These are phyloP conservation scores for Odontomyia ornata DNA, from an alignment of 2,888 invertebrate species.

Conservation along the genomic window DNA sequence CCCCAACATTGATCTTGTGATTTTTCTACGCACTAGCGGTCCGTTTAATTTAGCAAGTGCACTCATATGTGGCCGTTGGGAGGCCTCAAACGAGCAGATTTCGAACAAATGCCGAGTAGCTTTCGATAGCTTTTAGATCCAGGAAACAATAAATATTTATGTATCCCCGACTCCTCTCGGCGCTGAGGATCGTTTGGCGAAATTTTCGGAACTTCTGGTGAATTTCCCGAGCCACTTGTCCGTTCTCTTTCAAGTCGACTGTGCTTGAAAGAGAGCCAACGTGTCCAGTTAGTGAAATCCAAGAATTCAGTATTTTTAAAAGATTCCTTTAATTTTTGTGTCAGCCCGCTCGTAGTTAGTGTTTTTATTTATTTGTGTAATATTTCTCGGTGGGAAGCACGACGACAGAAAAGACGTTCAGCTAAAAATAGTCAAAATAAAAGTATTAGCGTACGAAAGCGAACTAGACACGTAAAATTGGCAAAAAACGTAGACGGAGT, in stretches of 20 bases:
- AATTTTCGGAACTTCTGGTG: background rate
- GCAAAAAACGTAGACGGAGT: conserved; percentile 29
- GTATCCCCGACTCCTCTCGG: background rate
- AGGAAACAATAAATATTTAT: conserved; percentile 30
- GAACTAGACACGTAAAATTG: conserved; percentile 19
- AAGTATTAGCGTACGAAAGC: conserved; percentile 20
- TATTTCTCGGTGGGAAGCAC: conserved; percentile 37
- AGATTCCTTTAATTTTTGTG: conserved; percentile 30
- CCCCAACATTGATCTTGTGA: conserved; percentile 39
- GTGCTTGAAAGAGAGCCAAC: background rate
- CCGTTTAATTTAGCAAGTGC: conserved; percentile 1
- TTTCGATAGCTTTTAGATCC: conserved; percentile 17
- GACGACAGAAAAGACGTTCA: conserved; percentile 37
- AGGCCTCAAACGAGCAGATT: background rate
- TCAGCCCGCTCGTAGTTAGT: conserved; percentile 18
- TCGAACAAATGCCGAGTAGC: background rate
- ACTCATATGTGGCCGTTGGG: background rate
- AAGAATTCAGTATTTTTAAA: conserved; percentile 25
- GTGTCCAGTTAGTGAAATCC: conserved; percentile 14
- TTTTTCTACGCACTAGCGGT: background rate
- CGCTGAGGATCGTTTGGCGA: conserved; percentile 8
- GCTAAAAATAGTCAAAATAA: conserved; percentile 49
- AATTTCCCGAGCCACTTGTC: background rate
- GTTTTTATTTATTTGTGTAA: conserved; percentile 36
- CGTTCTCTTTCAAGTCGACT: background rate